These are phyloP conservation scores for Perodicticus potto DNA, from an alignment of 2,797 vertebrate genomes.

Conservation along the genomic window DNA sequence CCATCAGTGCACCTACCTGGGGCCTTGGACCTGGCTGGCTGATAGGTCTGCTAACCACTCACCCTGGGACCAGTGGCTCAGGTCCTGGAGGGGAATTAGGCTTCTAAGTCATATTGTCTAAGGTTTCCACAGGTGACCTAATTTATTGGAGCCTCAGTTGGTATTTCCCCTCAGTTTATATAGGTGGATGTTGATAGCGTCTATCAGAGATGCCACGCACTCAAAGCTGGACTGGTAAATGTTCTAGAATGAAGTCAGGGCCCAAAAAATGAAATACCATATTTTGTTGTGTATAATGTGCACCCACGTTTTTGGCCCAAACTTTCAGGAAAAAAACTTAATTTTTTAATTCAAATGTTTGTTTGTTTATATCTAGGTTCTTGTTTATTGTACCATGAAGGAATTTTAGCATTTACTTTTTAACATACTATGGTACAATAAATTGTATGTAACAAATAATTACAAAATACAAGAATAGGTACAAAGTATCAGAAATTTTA, in stretches of 20 bases:
- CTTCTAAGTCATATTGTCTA: neutral
- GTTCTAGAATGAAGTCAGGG: neutral
- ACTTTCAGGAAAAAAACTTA: too few relatives aligned
- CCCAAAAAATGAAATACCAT: neutral
- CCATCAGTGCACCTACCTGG: neutral
- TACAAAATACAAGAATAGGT: too few relatives aligned
- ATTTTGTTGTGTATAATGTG: too few relatives aligned
- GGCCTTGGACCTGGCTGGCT: neutral
- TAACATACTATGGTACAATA: too few relatives aligned
- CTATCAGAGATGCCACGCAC: neutral
- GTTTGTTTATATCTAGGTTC: too few relatives aligned
- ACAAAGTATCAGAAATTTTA: too few relatives aligned
- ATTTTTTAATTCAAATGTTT: too few relatives aligned
- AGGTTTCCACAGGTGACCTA: neutral
- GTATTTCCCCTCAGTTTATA: neutral
- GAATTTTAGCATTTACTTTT: too few relatives aligned
- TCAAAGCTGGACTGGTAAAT: slow-evolving; percentile 24
- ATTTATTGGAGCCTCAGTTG: neutral
- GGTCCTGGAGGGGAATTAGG: neutral
- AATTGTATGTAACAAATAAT: too few relatives aligned
- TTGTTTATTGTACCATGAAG: too few relatives aligned
- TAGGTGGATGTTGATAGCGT: neutral
- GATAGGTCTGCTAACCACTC: neutral
- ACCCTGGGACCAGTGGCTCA: neutral
- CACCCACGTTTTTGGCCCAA: too few relatives aligned